Evolutionary conservation across 1,140 invertebrate species (phyloP).

Genomic region (Liolophura sinensis): DNA sequence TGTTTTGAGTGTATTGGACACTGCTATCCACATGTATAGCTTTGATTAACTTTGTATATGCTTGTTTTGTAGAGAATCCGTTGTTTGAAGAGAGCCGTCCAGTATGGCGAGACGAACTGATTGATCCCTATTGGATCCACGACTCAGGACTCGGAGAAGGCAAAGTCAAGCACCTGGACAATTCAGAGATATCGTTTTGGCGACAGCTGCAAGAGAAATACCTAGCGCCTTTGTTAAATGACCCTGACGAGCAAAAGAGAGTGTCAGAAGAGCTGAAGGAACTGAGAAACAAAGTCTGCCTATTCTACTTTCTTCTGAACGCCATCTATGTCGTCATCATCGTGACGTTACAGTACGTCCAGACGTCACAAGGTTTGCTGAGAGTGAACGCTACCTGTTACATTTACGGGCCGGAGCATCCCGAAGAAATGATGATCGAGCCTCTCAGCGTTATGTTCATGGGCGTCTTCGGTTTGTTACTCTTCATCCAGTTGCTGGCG

Average conservation of each 20-base stretch:
- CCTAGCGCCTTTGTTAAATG: slow-evolving; percentile 42
- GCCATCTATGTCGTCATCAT: slow-evolving; percentile 52
- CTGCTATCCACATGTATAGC: neutral
- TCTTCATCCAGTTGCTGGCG: slow-evolving; percentile 60
- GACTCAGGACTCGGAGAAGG: slow-evolving; percentile 66
- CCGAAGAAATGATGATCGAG: slow-evolving; percentile 40
- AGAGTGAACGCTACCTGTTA: slow-evolving; percentile 26
- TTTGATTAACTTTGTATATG: neutral
- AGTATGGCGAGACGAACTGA: slow-evolving; percentile 66
- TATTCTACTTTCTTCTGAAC: slow-evolving; percentile 54
- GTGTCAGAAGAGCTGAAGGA: slow-evolving; percentile 82
- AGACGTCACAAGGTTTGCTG: slow-evolving; percentile 17
- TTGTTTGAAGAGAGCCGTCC: slow-evolving; percentile 22
- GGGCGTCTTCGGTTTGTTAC: slow-evolving; percentile 59
- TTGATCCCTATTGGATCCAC: slow-evolving; percentile 94
- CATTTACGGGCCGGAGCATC: slow-evolving; percentile 2
- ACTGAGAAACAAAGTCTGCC: slow-evolving; percentile 80
- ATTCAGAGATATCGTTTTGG: slow-evolving; percentile 48
- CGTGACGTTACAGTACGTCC: slow-evolving; percentile 36
- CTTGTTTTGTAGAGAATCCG: slow-evolving; percentile 31
- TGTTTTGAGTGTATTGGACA: slow-evolving; percentile 13
- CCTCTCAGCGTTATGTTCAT: slow-evolving; percentile 61
- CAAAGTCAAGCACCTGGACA: slow-evolving; percentile 69
- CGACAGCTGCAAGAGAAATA: slow-evolving; percentile 48
- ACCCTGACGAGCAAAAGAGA: slow-evolving; percentile 39